Evolutionary conservation across 2,888 invertebrate genomes (phyloP).

Genomic region (Aethes cnicana): DNA sequence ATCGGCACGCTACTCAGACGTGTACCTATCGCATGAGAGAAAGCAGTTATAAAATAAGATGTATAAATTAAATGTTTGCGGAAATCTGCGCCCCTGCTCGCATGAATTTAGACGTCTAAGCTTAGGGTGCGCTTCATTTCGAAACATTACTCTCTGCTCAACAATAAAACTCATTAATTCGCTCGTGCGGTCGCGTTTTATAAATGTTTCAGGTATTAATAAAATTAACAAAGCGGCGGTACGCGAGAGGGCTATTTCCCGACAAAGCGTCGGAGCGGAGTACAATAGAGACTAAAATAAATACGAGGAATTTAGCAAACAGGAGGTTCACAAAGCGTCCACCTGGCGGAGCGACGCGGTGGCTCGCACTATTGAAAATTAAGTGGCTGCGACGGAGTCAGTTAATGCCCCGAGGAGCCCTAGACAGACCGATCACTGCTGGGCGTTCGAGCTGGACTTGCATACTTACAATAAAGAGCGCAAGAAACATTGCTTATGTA

Average conservation of each 20-base stretch:
- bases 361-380: constrained; percentile 63
- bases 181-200: constrained; percentile 74
- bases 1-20: constrained; percentile 42
- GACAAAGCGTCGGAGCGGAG: constrained; percentile 73
- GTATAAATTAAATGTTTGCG: constrained; percentile 58
- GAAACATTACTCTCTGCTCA: constrained; percentile 72
- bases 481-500: too few species aligned
- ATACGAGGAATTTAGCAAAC: constrained; percentile 80
- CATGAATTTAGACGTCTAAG: constrained; percentile 62
- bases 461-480: too few species aligned
- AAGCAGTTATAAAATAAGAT: constrained; percentile 63
- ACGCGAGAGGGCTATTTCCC: constrained; percentile 73
- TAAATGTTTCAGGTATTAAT: constrained; percentile 82
- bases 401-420: constrained; percentile 60
- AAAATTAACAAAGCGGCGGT: constrained; percentile 79
- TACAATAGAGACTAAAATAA: constrained; percentile 81
- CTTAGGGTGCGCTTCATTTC: constrained; percentile 61
- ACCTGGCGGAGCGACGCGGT: constrained; percentile 55
- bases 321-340: constrained; percentile 71
- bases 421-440: constrained; percentile 42
- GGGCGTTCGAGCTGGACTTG: constrained; percentile 34
- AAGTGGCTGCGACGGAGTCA: constrained; percentile 66
- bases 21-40: constrained; percentile 44
- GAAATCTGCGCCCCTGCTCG: constrained; percentile 54
- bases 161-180: constrained; percentile 81